Evolutionary conservation across 1,140 invertebrate genomes (phyloP), one percentile per base, ranked within the genome.

Genomic region (Papilio polytes): DNA sequence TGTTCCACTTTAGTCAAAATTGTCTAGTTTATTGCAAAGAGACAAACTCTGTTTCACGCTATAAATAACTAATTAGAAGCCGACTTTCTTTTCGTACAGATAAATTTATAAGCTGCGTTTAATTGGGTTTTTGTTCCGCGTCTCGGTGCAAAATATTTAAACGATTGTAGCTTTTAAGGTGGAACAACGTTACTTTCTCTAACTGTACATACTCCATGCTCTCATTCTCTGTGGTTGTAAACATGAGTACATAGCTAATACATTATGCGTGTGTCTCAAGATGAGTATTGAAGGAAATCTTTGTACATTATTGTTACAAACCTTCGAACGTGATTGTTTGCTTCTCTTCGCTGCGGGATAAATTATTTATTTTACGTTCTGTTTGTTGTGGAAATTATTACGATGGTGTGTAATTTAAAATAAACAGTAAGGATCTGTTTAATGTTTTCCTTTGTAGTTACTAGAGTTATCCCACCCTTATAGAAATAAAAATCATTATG

Each of bases 281-380:
- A n/a, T 63, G 12, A 26, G 59, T 48, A 48, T 10, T 26, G 59
- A 63, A 63, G 20, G 20, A 63, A 63, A 63, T 22, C 59, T 63
- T 63, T 13, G 59, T 13, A 59, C n/a, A 59, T 59, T 63, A 70
- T 70, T 70, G 63, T 70, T 70, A 70, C 26, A 70, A 70, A 13
- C 63, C 0, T 31, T 70, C 26, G 13, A 70, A 70, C 15, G 26
- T 12, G 26, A 13, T 63, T 70, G 26, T 70, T 70, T 31, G 63
- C 13, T 66, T 26, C 22, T 26, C 10, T 66, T 31, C 22, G 9
- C 59, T 70, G 22, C 15, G 26, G 26, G 10, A 70, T 70, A 70
- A 70, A 70, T 70, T 31, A 70, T 70, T 70, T 70, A 31, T 70
- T 70, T 36, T 70, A 15, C 26, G 1, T 36, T 26, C 63, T 70